Evolutionary conservation across 2,113 vertebrate species (phyloP).

Genomic region (Dipodomys merriami): DNA sequence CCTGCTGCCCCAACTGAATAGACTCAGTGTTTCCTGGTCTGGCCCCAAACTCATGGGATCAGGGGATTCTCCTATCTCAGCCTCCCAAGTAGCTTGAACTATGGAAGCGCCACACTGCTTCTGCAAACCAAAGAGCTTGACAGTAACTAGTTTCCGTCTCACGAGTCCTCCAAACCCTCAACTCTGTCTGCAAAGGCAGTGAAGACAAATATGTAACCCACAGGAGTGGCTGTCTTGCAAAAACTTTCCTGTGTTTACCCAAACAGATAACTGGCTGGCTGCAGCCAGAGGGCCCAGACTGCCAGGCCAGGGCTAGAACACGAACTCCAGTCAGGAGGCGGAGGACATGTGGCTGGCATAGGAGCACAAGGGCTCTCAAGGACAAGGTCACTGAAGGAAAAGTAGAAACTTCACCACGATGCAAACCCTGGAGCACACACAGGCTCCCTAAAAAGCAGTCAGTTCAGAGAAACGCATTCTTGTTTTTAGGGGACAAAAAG

Average conservation of each 20-base stretch:
- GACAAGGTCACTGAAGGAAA: neutral
- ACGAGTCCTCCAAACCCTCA: neutral
- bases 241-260: conserved; percentile 31
- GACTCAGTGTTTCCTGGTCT: neutral
- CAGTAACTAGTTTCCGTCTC: neutral
- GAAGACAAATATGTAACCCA: neutral
- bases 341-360: neutral
- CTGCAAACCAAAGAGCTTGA: neutral
- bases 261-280: neutral
- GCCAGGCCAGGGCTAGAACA: neutral
- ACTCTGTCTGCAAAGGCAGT: conserved; percentile 17
- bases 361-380: neutral
- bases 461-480: neutral
- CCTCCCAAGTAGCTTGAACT: neutral
- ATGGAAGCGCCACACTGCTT: neutral
- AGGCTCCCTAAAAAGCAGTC: neutral
- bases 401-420: conserved; percentile 12
- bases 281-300: neutral
- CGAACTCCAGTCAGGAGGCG: neutral
- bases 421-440: neutral
- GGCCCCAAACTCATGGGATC: neutral
- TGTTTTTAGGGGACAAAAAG: neutral
- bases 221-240: neutral
- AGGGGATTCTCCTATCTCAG: neutral
- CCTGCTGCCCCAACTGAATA: neutral